These are phyloP conservation scores for Crepidodera aurea DNA, from an alignment of 2,888 invertebrate species.

Conservation along the genomic window DNA sequence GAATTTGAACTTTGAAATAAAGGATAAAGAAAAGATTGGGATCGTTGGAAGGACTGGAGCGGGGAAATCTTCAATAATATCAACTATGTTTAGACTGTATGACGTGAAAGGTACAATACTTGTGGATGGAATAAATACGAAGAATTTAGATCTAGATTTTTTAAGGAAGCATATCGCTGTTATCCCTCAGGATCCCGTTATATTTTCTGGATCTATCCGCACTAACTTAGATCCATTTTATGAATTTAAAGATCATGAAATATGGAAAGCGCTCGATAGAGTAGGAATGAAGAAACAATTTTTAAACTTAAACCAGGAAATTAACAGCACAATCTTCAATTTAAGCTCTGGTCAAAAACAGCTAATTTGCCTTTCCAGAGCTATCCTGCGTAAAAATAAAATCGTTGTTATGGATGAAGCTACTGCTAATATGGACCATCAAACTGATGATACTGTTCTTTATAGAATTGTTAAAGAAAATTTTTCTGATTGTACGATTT, in stretches of 20 bases:
- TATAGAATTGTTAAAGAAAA: constrained; percentile 64
- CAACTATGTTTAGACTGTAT: constrained; percentile 81
- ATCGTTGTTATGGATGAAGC: constrained; percentile 66
- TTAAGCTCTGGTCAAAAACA: constrained; percentile 67
- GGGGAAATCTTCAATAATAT: constrained; percentile 79
- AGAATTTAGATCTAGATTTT: constrained; percentile 74
- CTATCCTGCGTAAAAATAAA: constrained; percentile 62
- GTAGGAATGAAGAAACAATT: constrained; percentile 73
- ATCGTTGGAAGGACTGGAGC: constrained; percentile 86
- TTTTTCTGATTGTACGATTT: constrained; percentile 64
- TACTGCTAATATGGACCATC: constrained; percentile 65
- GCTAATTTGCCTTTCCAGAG: constrained; percentile 65
- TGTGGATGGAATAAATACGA: constrained; percentile 81
- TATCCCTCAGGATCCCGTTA: constrained; percentile 85
- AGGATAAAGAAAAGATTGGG: constrained; percentile 75
- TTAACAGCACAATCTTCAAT: constrained; percentile 42
- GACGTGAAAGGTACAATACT: constrained; percentile 77
- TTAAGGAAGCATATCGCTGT: constrained; percentile 80
- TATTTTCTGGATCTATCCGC: constrained; percentile 85
- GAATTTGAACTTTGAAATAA: constrained; percentile 71
- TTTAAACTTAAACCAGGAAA: constrained; percentile 63
- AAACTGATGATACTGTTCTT: constrained; percentile 63
- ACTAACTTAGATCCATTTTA: constrained; percentile 89
- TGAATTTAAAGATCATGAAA: constrained; percentile 75
- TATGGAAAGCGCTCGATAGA: constrained; percentile 83